A percentile compares a stretch with the other conserved stretches of the same genome.
These are phyloP conservation scores for Eupithecia inturbata DNA, from an alignment of 2,888 invertebrate genomes.

Conservation along the genomic window DNA sequence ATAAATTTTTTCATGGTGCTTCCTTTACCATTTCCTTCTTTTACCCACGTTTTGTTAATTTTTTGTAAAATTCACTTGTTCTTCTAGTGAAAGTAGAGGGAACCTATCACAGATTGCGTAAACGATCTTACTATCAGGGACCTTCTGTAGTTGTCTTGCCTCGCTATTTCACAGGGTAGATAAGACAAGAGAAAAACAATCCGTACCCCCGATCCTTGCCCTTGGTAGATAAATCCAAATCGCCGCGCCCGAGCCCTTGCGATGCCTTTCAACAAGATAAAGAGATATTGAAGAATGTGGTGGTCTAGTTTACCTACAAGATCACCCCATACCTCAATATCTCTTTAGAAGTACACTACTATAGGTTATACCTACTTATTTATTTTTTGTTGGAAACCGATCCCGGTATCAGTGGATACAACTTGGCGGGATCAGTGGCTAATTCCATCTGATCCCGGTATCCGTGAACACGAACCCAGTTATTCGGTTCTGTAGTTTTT, in stretches of 20 bases:
- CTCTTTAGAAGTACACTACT: too few species aligned
- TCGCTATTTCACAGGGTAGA: slow-evolving; percentile 4
- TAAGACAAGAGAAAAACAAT: slow-evolving; percentile 13
- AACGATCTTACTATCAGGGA: not conserved
- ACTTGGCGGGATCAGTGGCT: too few species aligned
- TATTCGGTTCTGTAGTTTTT: too few species aligned
- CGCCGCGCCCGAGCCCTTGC: too few species aligned
- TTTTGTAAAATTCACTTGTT: not conserved
- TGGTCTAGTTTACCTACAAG: too few species aligned
- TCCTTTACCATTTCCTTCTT: not conserved
- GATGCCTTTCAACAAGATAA: not conserved
- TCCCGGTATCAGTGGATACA: too few species aligned
- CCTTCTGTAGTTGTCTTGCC: not conserved
- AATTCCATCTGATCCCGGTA: too few species aligned
- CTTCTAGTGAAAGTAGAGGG: not conserved
- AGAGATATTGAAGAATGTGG: not conserved
- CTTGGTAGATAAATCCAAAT: slow-evolving; percentile 4
- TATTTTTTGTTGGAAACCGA: too few species aligned
- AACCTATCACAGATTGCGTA: not conserved
- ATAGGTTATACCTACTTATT: too few species aligned
- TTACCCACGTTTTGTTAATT: too few species aligned
- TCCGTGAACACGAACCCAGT: too few species aligned
- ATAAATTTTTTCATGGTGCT: not conserved
- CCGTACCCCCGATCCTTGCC: not conserved
- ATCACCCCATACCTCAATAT: too few species aligned